Base-by-base conservation (phyloP, 2,113 vertebrate species). In the Burhinus bistriatus region DNA sequence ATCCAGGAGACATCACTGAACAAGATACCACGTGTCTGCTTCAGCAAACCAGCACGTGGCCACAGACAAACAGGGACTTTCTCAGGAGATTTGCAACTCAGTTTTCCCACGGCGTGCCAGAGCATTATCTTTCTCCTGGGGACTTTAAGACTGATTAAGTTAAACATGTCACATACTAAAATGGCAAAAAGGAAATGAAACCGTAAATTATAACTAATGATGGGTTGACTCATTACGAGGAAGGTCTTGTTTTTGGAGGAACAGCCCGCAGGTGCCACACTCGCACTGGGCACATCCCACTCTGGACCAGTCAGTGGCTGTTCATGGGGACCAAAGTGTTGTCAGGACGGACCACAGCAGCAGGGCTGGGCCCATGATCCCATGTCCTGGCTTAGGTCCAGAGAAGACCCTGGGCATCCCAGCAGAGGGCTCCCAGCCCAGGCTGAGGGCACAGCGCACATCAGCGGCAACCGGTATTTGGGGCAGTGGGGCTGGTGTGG, bases 91-190 rank as follows among this genome's bases (percentile, higher is more conserved):
- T 15, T 49, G 17, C 3, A 1, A 30, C n/a, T 61, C 30, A 14
- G n/a, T n/a, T 68, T 49, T 42, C 26, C 62, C 40, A 54, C 4
- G 0, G 5, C 4, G 0, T 27, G 15, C 25, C 1, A 0, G 8
- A 11, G 11, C 9, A 18, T 25, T 13, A 34, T 9, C 26, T 51
- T 36, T 36, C 55, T 73, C 15, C n/a, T 17, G 21, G 32, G n/a
- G 25, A 64, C n/a, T 38, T 69, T 42, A 21, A 65, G 36, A 36
- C 12, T 11, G 44, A 44, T 38, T 44, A 26, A 57, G 49, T 72
- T 52, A 45, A 59, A 34, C 65, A n/a, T 10, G 6, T 34, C 40
- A 76, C 21, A 18, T 9, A 38, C 34, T 20, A 47, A 40, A 83
- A 61, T 9, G 15, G 29, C 59, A n/a, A 68, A 76, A 68, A 59